phyloP scores from a whole-genome alignment of 2,113 vertebrate species.

The Felis catus region DNA sequence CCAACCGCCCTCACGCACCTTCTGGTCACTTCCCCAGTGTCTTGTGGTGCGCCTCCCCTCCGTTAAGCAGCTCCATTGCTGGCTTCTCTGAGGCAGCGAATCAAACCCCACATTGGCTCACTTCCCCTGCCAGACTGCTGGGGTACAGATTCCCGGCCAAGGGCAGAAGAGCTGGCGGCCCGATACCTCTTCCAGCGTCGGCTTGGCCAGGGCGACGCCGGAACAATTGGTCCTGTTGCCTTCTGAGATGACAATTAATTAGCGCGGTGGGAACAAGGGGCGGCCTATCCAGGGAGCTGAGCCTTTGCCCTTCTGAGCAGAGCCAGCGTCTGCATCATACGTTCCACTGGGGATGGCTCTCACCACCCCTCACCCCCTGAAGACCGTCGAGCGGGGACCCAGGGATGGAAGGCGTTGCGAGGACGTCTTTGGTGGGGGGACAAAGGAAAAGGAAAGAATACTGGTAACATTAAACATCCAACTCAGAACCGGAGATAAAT shows the following conservation, averaged over 20 bases:
- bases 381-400: neutral
- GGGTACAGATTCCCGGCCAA: neutral
- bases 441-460: neutral
- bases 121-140: neutral
- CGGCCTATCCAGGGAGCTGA: neutral
- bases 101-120: conserved; percentile 52
- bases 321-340: neutral
- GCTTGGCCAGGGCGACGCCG: neutral
- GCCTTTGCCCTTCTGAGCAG: neutral
- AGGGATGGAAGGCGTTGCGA: neutral
- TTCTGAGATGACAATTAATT: conserved; percentile 64
- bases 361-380: neutral
- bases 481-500: neutral
- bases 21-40: neutral
- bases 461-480: neutral
- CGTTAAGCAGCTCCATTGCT: neutral
- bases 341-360: neutral
- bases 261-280: conserved; percentile 53
- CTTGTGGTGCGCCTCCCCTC: neutral
- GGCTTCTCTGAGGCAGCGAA: conserved; percentile 47
- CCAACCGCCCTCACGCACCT: neutral
- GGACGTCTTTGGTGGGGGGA: neutral
- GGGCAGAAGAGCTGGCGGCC: neutral
- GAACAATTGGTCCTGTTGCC: conserved; percentile 52
- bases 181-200: neutral